These are phyloP conservation scores for Timema podura DNA, from an alignment of 2,888 invertebrate species.

Conservation along the genomic window DNA sequence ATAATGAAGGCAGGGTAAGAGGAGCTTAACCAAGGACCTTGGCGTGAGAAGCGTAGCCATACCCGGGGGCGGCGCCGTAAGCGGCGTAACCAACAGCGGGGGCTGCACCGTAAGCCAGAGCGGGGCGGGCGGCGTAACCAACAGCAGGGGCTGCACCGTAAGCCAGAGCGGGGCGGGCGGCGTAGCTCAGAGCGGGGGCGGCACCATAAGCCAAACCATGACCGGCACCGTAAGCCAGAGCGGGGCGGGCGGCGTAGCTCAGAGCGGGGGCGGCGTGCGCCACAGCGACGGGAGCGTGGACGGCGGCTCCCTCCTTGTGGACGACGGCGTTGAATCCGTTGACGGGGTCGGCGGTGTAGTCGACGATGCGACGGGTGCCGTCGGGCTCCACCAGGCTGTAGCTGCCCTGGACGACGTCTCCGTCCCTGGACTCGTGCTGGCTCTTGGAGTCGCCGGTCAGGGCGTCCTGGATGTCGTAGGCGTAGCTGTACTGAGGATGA, in stretches of 20 bases:
- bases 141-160: slow-evolving; percentile 16
- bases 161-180: slow-evolving; percentile 32
- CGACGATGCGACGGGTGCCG: slow-evolving; percentile 31
- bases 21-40: slow-evolving; percentile 3
- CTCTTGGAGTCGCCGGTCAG: slow-evolving; percentile 33
- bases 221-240: slow-evolving; percentile 31
- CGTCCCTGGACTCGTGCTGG: slow-evolving; percentile 32
- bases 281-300: slow-evolving; percentile 15
- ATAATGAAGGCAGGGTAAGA: too few species aligned
- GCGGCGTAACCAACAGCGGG: slow-evolving; percentile 39
- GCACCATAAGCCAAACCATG: slow-evolving; percentile 29
- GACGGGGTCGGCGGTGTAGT: slow-evolving; percentile 33
- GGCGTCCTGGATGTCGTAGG: slow-evolving; percentile 32
- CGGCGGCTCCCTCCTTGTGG: slow-evolving; percentile 20
- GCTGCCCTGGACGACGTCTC: slow-evolving; percentile 32
- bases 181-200: too few species aligned
- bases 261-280: slow-evolving; percentile 21
- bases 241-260: slow-evolving; percentile 30
- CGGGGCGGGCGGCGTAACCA: slow-evolving; percentile 29
- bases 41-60: not conserved
- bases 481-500: slow-evolving; percentile 32
- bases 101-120: slow-evolving; percentile 18
- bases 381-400: slow-evolving; percentile 32
- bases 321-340: slow-evolving; percentile 35
- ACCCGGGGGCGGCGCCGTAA: slow-evolving; percentile 41